Base-by-base conservation (phyloP, 2,888 invertebrate genomes). In the Drosophila multiciliata region DNA sequence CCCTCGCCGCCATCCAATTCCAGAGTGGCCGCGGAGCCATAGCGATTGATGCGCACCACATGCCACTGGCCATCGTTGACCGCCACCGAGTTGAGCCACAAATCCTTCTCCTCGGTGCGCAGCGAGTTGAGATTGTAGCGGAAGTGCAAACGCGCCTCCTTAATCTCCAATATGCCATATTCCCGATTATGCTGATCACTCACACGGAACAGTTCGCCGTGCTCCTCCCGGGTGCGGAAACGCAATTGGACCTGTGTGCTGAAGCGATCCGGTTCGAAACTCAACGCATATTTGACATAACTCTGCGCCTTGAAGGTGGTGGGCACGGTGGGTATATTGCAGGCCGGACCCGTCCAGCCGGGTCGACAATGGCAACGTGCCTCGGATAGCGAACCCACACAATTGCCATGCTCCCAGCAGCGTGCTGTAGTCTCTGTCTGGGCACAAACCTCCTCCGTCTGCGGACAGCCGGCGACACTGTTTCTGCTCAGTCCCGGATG, bases 31-130 rank as follows among this genome's bases (percentile, higher is more conserved):
- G 98, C 97, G 55, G 97, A 97, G 45, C 99, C 99, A 84, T 97
- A 98, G 64, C 99, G 95, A 84, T 97, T 97, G 0, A 99, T 97
- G 80, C 97, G 95, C 7, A 98, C 98, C 62, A 97, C 97, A 92
- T 99, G 99, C 99, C 99, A 99, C 90, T 98, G 98, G 1, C 99
- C 99, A 92, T 99, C 98, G 90, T 98, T 98, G 3, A 99, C 98
- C 1, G 97, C 95, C 33, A 98, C 96, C 7, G 97, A 96, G 83
- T 97, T 97, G 58, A 98, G 94, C 97, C 97, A 97, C 83, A 99
- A 96, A 90, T 97, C 97, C 74, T 96, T 96, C 92, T 98, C 98
- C 92, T 98, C 98, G 7, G 98, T 98, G 75, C 97, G 95, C 75
- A 98, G 93, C 23, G 97, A 98, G 92, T 99, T 99, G 60, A 99